Evolutionary conservation across 2,888 invertebrate species (phyloP), one percentile per base, ranked within the genome.

Genomic region (Anorthoa munda): DNA sequence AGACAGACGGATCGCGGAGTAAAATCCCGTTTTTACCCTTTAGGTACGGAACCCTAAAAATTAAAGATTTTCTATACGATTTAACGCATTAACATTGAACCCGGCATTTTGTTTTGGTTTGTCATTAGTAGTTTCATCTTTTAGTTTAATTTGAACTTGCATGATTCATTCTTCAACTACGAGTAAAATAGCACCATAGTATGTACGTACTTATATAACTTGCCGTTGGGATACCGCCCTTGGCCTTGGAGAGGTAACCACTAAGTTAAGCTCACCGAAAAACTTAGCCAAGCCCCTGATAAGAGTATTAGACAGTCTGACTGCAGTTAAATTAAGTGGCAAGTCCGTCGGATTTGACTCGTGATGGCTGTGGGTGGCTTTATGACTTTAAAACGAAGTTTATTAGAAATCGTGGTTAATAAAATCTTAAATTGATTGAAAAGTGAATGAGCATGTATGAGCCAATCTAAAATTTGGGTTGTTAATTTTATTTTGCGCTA

Each of bases 201-300:
- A 53, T 18, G 11, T 72, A 18, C 13, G 2, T 17, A 5, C 45
- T 23, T 64, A 15, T 18, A 45, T 15, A 63, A 66, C n/a, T 66
- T 21, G 11, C 15, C 18, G 63, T 66, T 63, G 12, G 56, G 61
- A 70, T 21, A 56, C 50, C 50, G 53, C 45, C 59, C 39, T 39
- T 39, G 39, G 39, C 39, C 15, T 63, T 79, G 50, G 53, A 13
- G 53, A 31, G n/a, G 50, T 58, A 55, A 51, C 59, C 56, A 77
- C 66, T 77, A 46, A 81, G 45, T 55, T 58, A 51, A 45, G 31
- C 48, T 61, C 26, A 53, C 11, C 53, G 31, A 75, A 55, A 61
- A 82, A 75, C 66, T 82, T 82, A 13, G 55, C 39, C 70, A 82
- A 82, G 82, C 61, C 12, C 23, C 26, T 31, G 71, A 73, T 76